Base-by-base conservation (phyloP, 2,797 vertebrate genomes). In the Galaxias olidus region DNA sequence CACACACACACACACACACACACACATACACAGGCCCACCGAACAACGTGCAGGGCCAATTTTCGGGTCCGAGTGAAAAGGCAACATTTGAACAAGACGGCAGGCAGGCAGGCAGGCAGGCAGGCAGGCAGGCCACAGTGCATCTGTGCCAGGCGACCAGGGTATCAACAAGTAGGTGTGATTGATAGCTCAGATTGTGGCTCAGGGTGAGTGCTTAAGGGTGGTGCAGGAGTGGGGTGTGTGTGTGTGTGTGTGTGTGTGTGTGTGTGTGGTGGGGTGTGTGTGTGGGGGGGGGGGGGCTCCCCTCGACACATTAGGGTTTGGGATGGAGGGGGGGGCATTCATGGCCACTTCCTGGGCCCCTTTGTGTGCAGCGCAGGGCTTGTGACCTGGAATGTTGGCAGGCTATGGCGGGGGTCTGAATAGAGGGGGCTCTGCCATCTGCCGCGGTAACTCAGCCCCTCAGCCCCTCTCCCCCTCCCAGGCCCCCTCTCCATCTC, bases 341-440 rank as follows among this genome's bases (percentile, higher is more conserved):
- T 60, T 60, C 46, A 49, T 19, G 19, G 45, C 20, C 45, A 60
- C 59, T 49, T 60, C 59, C 59, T 60, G 59, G 59, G 59, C 18
- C 13, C 45, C 45, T 60, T 60, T 60, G 59, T 60, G 59, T n/a
- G 19, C 45, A 40, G 59, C 13, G 58, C 56, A 80, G 82, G 82
- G 80, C 80, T 80, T 75, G 78, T 82, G 82, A 84, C 82, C 84
- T 82, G 80, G 84, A 86, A 84, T 80, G 83, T 81, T 84, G 82
- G 84, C 84, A 86, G 30, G 30, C 30, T 30, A 30, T 73, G 62
- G 75, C 72, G 73, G 60, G 69, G 19, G 75, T 69, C 73, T 75
- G 51, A 66, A 76, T 63, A 30, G 30, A 30, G 60, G 71, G 54
- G 65, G 52, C 63, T 20, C 59, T 77, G 79, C 84, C 84, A 86